phyloP scores from a whole-genome alignment of 1,140 invertebrate genomes.

The Nasonia longicornis region DNA sequence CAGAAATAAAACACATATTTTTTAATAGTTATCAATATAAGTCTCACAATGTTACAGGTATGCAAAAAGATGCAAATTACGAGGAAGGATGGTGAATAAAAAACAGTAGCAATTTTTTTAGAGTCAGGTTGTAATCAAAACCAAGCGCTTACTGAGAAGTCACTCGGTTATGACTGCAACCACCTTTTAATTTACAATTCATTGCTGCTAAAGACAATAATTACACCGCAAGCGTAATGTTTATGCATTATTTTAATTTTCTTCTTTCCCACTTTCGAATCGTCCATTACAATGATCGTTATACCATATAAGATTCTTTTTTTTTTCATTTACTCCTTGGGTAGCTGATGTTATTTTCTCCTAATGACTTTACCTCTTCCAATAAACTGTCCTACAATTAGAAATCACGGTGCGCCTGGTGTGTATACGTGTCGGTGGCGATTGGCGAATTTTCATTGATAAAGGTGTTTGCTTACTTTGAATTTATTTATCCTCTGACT shows the following conservation, averaged over 20 bases:
- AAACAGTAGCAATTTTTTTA: slow-evolving; percentile 36
- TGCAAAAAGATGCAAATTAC: background rate
- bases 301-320: slow-evolving; percentile 32
- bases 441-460: slow-evolving; percentile 14
- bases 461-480: slow-evolving; percentile 2
- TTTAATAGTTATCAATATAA: too few relatives aligned
- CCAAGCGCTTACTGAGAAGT: slow-evolving; percentile 36
- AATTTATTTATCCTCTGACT: slow-evolving; percentile 5
- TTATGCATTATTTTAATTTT: slow-evolving; percentile 47
- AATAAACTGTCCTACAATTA: background rate
- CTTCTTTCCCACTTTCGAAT: slow-evolving; percentile 41
- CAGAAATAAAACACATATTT: too few relatives aligned
- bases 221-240: slow-evolving; percentile 48
- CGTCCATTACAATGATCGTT: slow-evolving; percentile 42
- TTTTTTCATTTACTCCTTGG: slow-evolving; percentile 9
- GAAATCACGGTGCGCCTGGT: slow-evolving; percentile 32
- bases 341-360: slow-evolving; percentile 22
- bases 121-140: slow-evolving; percentile 48
- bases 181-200: slow-evolving; percentile 51
- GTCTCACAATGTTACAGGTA: too few relatives aligned
- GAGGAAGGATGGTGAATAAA: slow-evolving; percentile 8
- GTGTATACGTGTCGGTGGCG: slow-evolving; percentile 19
- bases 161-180: slow-evolving; percentile 48
- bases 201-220: slow-evolving; percentile 53
- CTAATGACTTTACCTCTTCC: slow-evolving; percentile 27